A percentile compares a stretch with the other conserved stretches of the same genome.
These are phyloP conservation scores for Prorops nasuta DNA, from an alignment of 1,140 invertebrate species.

Conservation along the genomic window DNA sequence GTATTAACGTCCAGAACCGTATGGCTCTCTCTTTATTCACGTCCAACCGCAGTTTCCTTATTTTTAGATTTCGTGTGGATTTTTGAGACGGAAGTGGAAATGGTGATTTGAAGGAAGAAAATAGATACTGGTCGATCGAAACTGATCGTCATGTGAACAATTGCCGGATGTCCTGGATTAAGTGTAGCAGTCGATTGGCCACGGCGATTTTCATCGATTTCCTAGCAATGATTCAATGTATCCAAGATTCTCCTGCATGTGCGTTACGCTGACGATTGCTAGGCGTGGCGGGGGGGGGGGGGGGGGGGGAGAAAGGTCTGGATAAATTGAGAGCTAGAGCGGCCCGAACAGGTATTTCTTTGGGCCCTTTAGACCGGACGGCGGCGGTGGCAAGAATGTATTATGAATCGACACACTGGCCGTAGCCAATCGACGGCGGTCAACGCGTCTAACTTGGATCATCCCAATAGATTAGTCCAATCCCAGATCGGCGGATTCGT, in stretches of 20 bases:
- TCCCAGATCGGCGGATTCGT: constrained; percentile 19
- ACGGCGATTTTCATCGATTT: constrained; percentile 31
- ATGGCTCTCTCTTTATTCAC: too few species aligned
- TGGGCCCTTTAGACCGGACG: too few species aligned
- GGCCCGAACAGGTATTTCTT: constrained; percentile 21
- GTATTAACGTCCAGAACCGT: too few species aligned
- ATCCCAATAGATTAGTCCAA: constrained; percentile 11
- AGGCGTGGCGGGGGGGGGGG: too few species aligned
- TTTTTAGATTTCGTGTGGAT: too few species aligned
- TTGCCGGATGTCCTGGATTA: constrained; percentile 44
- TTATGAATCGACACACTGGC: constrained; percentile 11
- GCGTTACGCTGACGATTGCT: too few species aligned
- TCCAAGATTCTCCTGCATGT: too few species aligned
- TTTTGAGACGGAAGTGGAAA: neutral
- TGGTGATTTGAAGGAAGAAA: neutral
- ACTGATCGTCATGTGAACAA: constrained; percentile 27
- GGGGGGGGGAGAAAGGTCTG: too few species aligned
- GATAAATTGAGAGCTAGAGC: too few species aligned
- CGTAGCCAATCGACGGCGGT: constrained; percentile 9
- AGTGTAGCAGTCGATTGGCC: constrained; percentile 27
- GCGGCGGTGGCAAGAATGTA: too few species aligned
- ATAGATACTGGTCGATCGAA: constrained; percentile 3
- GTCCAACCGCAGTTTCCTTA: too few species aligned
- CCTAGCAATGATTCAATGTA: too few species aligned
- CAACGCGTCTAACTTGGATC: constrained; percentile 5